Conservation (phyloP, 2,113 vertebrate species). For the Osmerus mordax region DNA sequence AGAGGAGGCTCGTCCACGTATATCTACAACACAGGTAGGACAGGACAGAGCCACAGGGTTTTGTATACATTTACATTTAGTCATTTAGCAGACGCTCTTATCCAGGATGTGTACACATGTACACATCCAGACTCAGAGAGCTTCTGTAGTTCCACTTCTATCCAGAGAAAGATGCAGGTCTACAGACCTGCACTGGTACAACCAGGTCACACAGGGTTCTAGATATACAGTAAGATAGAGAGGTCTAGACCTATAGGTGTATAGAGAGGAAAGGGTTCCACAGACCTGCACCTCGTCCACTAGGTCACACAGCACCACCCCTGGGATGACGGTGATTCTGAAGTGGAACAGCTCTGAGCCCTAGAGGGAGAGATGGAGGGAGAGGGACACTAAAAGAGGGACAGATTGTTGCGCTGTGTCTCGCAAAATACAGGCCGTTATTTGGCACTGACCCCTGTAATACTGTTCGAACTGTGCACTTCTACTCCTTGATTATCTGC, state of each 20-base stretch:
- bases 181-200: too few relatives aligned
- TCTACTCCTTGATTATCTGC: too few relatives aligned
- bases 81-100: too few relatives aligned
- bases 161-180: too few relatives aligned
- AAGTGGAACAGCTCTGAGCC: conserved; percentile 23
- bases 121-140: not conserved
- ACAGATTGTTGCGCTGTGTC: too few relatives aligned
- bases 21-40: not conserved
- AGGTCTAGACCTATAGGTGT: not conserved
- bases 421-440: too few relatives aligned
- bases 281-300: conserved; percentile 16
- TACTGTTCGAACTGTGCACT: too few relatives aligned
- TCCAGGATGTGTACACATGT: too few relatives aligned
- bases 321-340: conserved; percentile 15
- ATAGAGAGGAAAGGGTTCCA: not conserved
- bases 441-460: too few relatives aligned
- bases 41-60: not conserved
- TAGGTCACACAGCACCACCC: conserved; percentile 23
- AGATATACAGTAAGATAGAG: not conserved
- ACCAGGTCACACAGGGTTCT: not conserved
- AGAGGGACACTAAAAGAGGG: too few relatives aligned
- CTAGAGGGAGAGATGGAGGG: not conserved
- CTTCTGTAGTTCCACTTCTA: too few relatives aligned
- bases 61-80: too few relatives aligned
- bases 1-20: conserved; percentile 1